phyloP scores from a whole-genome alignment of 1,140 invertebrate genomes.

The Asbolus verrucosus region DNA sequence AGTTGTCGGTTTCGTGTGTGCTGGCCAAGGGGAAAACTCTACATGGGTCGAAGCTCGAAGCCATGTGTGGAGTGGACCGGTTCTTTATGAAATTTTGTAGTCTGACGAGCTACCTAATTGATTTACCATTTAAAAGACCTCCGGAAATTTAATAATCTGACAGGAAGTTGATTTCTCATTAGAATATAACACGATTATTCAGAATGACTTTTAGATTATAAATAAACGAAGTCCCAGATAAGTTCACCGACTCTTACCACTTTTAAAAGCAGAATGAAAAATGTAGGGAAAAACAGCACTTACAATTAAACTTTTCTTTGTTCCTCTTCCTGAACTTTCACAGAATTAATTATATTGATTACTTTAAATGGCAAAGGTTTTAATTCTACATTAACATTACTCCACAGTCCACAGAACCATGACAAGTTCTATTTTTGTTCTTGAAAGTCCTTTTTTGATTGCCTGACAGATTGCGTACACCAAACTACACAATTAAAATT shows the following conservation, averaged over 20 bases:
- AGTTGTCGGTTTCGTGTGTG: constrained; percentile 16
- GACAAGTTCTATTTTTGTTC: neutral
- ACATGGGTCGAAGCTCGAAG: constrained; percentile 4
- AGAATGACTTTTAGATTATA: constrained; percentile 19
- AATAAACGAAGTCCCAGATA: neutral
- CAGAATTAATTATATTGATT: constrained; percentile 24
- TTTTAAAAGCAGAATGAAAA: constrained; percentile 1
- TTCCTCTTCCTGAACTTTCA: neutral
- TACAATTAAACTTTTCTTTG: constrained; percentile 19
- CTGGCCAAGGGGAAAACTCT: constrained; percentile 7
- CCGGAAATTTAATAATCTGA: constrained; percentile 29
- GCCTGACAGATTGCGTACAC: neutral
- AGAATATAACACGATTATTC: constrained; percentile 7
- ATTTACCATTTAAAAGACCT: constrained; percentile 37
- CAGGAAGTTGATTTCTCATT: constrained; percentile 17
- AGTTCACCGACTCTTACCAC: neutral
- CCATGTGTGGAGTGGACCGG: constrained; percentile 5
- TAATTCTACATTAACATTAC: too few species aligned
- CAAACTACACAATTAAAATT: too few species aligned
- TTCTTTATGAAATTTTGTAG: constrained; percentile 26
- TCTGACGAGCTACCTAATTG: constrained; percentile 29
- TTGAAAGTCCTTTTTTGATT: neutral
- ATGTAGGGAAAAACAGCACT: constrained; percentile 20
- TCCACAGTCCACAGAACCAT: neutral
- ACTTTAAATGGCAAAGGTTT: neutral